A percentile compares a stretch with the other conserved stretches of the same genome.
Conservation (phyloP, 2,888 invertebrate genomes). For the Elegia similella region DNA sequence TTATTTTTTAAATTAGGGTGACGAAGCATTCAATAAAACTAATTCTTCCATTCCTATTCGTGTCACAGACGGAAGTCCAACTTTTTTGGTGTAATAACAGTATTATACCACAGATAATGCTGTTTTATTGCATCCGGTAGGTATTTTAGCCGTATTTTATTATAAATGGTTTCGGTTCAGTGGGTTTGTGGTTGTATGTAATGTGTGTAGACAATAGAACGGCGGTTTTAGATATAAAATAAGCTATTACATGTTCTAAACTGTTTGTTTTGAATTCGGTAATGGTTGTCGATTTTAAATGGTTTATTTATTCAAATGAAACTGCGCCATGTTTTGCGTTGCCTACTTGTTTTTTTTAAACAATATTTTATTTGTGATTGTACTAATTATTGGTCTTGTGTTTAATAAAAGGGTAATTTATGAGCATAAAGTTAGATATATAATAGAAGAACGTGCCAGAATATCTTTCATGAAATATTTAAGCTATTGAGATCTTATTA, state of each 20-base stretch:
- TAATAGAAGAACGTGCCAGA: too few relatives aligned
- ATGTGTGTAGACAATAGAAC: slow-evolving; percentile 37
- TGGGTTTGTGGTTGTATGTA: slow-evolving; percentile 28
- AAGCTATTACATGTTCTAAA: slow-evolving; percentile 42
- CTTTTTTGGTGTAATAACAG: slow-evolving; percentile 54
- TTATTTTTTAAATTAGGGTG: slow-evolving; percentile 40
- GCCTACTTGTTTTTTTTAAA: neutral
- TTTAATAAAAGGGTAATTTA: too few relatives aligned
- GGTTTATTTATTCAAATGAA: slow-evolving; percentile 12
- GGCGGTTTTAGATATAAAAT: slow-evolving; percentile 32
- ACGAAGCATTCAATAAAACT: slow-evolving; percentile 40
- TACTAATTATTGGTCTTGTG: too few relatives aligned
- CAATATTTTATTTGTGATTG: neutral
- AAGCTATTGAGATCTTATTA: too few relatives aligned
- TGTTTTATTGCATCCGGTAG: slow-evolving; percentile 62
- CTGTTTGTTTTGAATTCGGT: slow-evolving; percentile 7
- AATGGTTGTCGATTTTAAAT: slow-evolving; percentile 3
- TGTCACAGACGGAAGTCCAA: slow-evolving; percentile 65
- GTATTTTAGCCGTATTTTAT: slow-evolving; percentile 27
- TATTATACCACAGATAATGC: slow-evolving; percentile 39
- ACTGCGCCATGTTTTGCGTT: neutral
- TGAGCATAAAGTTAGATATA: too few relatives aligned
- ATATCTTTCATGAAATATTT: too few relatives aligned
- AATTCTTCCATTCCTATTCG: slow-evolving; percentile 68
- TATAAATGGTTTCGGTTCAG: slow-evolving; percentile 44